A percentile compares a stretch with the other conserved stretches of the same genome.
Conservation (phyloP, 2,888 invertebrate species). For the Galerucella nymphaeae region DNA sequence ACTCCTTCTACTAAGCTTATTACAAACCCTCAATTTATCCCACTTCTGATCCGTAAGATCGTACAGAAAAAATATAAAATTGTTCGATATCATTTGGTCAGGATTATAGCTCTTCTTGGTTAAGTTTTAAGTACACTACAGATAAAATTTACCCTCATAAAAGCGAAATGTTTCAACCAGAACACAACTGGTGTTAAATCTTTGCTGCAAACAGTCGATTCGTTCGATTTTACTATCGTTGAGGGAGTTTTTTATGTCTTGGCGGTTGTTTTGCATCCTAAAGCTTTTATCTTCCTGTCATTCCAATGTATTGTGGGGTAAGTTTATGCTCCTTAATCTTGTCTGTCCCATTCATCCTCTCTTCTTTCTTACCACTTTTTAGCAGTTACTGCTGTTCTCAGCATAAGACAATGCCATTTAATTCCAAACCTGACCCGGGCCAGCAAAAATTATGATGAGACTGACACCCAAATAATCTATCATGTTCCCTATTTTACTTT, state of each 20-base stretch:
- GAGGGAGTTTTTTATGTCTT: conserved; percentile 35
- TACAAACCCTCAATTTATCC: conserved; percentile 28
- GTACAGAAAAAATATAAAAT: conserved; percentile 17
- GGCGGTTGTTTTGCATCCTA: conserved; percentile 36
- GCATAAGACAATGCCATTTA: too few species aligned
- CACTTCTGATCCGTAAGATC: conserved; percentile 21
- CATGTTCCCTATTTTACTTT: too few species aligned
- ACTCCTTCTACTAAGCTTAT: conserved; percentile 18
- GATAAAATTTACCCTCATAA: conserved; percentile 40
- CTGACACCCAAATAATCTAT: too few species aligned
- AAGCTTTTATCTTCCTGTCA: conserved; percentile 26
- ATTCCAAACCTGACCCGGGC: too few species aligned
- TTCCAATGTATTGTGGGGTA: conserved; percentile 22
- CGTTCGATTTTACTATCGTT: conserved; percentile 36
- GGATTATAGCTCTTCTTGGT: conserved; percentile 24
- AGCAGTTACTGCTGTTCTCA: too few species aligned
- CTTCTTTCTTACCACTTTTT: too few species aligned
- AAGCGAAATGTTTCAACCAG: conserved; percentile 32
- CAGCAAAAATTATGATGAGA: too few species aligned
- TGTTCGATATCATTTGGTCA: conserved; percentile 32
- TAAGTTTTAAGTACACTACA: conserved; percentile 30
- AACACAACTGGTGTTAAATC: conserved; percentile 40
- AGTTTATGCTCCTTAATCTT: conserved; percentile 14
- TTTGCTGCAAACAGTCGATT: conserved; percentile 35
- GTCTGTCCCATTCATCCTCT: not conserved